phyloP scores from a whole-genome alignment of 2,797 vertebrate species.

The Schizopygopsis malacanthus region DNA sequence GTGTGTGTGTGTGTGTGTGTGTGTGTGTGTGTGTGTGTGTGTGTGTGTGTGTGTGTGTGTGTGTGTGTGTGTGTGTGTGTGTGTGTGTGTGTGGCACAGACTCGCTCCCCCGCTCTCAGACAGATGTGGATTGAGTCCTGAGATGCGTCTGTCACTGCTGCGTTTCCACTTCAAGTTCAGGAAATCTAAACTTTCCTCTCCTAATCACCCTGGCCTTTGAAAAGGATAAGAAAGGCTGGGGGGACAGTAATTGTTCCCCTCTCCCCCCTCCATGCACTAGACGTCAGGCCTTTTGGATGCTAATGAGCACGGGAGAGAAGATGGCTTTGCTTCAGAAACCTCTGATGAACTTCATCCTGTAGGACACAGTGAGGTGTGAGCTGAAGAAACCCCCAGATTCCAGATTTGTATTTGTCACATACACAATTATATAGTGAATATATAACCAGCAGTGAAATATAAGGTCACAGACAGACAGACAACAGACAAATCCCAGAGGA shows the following conservation, averaged over 20 bases:
- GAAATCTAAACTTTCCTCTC: constrained; percentile 87
- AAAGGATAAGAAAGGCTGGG: constrained; percentile 82
- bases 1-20: too few species aligned
- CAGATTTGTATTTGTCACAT: too few species aligned
- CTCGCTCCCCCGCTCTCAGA: constrained; percentile 42
- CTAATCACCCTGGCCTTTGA: constrained; percentile 82
- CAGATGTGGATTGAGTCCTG: constrained; percentile 80
- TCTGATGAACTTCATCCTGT: constrained; percentile 56
- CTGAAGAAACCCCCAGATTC: background rate
- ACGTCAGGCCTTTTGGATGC: constrained; percentile 78
- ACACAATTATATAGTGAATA: too few species aligned
- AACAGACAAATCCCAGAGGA: too few species aligned
- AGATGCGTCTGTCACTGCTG: constrained; percentile 81
- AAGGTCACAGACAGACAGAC: too few species aligned
- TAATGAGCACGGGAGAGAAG: constrained; percentile 67
- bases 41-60: too few species aligned
- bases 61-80: background rate
- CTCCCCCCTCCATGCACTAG: constrained; percentile 64
- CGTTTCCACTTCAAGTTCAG: constrained; percentile 86
- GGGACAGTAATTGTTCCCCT: constrained; percentile 74
- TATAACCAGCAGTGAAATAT: too few species aligned
- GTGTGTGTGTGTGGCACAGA: background rate
- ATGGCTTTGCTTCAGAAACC: constrained; percentile 64
- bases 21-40: too few species aligned
- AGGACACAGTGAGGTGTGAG: constrained; percentile 32